phyloP scores from a whole-genome alignment of 2,888 invertebrate species.

The Diploptera punctata region DNA sequence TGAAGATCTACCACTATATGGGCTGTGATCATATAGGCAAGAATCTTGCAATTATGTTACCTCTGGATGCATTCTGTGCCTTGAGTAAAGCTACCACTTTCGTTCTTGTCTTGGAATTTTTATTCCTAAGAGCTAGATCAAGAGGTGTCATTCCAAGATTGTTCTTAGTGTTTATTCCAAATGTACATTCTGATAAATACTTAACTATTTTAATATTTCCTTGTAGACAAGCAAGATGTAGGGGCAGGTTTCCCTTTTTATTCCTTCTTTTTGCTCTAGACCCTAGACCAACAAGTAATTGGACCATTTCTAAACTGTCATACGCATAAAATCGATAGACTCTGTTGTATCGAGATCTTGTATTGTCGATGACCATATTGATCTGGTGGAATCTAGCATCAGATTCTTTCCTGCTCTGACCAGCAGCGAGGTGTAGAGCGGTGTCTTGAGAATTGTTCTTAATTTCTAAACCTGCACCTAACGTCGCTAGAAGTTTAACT shows the following conservation, averaged over 20 bases:
- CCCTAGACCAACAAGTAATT: neutral
- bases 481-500: neutral
- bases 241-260: neutral
- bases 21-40: neutral
- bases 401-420: neutral
- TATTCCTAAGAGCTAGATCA: neutral
- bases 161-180: neutral
- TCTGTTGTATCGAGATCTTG: neutral
- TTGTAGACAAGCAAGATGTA: neutral
- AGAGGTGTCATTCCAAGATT: neutral
- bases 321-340: neutral
- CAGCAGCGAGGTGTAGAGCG: neutral
- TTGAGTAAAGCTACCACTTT: neutral
- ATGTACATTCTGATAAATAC: neutral
- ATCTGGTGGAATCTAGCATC: neutral
- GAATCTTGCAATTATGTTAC: neutral
- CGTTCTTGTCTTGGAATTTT: neutral
- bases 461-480: neutral
- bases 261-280: neutral
- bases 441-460: neutral
- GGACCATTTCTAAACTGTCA: neutral
- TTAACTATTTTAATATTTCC: neutral
- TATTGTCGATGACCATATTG: neutral
- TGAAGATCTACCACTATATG: too few species aligned
- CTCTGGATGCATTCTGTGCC: neutral